These are phyloP conservation scores for Troilus luridus DNA, from an alignment of 2,888 invertebrate genomes.

Conservation along the genomic window DNA sequence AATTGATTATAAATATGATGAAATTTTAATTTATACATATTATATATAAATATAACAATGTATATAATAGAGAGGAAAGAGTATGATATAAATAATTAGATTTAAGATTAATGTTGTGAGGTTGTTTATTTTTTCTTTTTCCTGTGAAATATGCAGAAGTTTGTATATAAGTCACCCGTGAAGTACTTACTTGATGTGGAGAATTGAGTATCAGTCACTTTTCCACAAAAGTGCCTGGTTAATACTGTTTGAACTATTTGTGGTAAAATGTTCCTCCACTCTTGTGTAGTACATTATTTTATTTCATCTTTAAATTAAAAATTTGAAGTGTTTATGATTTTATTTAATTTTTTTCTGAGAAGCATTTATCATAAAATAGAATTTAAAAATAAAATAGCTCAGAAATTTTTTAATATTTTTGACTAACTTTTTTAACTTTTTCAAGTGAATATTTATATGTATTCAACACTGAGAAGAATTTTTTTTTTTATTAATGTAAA, in stretches of 20 bases:
- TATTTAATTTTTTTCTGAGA: conserved; percentile 3
- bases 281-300: neutral
- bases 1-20: conserved; percentile 37
- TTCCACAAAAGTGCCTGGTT: neutral
- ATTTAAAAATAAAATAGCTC: neutral
- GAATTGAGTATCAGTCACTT: neutral
- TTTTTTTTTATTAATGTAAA: conserved; percentile 48
- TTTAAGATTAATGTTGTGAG: conserved; percentile 9
- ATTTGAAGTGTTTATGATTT: neutral
- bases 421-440: conserved; percentile 58
- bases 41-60: conserved; percentile 36
- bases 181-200: conserved; percentile 43
- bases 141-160: neutral
- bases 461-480: conserved; percentile 20
- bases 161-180: conserved; percentile 16
- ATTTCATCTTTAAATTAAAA: neutral
- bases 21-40: conserved; percentile 23
- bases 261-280: conserved; percentile 22
- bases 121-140: neutral
- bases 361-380: conserved; percentile 50
- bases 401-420: conserved; percentile 52
- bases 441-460: conserved; percentile 39
- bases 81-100: conserved; percentile 29
- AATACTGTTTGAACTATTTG: neutral
- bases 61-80: conserved; percentile 21